A percentile compares a stretch with the other conserved stretches of the same genome.
Evolutionary conservation across 2,888 invertebrate genomes (phyloP).

Genomic region (Galeruca laticollis): DNA sequence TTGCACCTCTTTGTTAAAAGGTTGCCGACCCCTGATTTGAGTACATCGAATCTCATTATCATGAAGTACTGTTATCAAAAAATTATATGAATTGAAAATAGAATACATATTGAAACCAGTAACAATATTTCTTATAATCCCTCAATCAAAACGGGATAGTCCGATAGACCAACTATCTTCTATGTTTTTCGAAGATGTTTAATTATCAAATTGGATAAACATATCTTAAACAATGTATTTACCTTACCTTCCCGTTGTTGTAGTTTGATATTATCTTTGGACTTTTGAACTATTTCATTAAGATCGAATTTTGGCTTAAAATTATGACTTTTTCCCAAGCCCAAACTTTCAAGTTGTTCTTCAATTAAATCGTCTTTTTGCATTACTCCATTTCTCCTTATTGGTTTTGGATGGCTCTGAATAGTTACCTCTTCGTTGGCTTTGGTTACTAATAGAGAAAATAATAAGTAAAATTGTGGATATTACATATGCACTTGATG

Average conservation of each 20-base stretch:
- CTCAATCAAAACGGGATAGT: too few relatives aligned
- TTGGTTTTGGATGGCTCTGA: conserved; percentile 14
- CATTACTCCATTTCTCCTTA: conserved; percentile 20
- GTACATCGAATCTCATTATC: too few relatives aligned
- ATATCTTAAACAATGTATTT: conserved; percentile 8
- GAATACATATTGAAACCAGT: too few relatives aligned
- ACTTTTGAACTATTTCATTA: conserved; percentile 45
- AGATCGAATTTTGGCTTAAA: conserved; percentile 54
- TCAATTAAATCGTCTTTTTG: conserved; percentile 47
- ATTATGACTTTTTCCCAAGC: conserved; percentile 51
- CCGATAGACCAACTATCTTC: too few relatives aligned
- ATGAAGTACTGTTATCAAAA: too few relatives aligned
- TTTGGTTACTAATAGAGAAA: not conserved
- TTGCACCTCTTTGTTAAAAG: too few relatives aligned
- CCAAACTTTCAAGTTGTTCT: conserved; percentile 55
- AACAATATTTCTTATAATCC: too few relatives aligned
- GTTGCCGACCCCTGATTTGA: too few relatives aligned
- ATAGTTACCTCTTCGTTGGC: not conserved
- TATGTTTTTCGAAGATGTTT: not conserved
- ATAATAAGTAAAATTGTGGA: not conserved
- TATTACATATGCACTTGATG: not conserved
- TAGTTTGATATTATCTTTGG: conserved; percentile 17
- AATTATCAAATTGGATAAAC: not conserved
- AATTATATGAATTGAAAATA: too few relatives aligned
- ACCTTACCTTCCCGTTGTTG: conserved; percentile 23